A percentile compares a stretch with the other conserved stretches of the same genome.
phyloP scores from a whole-genome alignment of 2,888 invertebrate species.

The Antheraea assamensis region DNA sequence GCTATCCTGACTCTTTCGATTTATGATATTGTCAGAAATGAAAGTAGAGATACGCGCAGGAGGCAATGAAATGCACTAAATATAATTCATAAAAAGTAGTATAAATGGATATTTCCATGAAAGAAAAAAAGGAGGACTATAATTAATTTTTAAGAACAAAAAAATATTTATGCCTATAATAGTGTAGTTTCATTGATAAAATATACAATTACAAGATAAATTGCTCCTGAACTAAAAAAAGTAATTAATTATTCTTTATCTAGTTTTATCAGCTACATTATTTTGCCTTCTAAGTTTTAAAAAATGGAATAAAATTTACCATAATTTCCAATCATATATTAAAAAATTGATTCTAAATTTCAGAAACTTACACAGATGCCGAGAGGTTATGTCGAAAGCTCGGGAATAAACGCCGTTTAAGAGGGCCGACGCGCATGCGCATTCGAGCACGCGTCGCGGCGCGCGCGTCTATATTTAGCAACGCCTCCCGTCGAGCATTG shows the following conservation, averaged over 20 bases:
- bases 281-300: too few relatives aligned
- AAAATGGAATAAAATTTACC: neutral
- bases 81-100: neutral
- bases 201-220: too few relatives aligned
- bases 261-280: too few relatives aligned
- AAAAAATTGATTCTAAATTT: neutral
- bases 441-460: slow-evolving; percentile 63
- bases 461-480: slow-evolving; percentile 74
- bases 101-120: too few relatives aligned
- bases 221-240: too few relatives aligned
- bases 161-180: neutral
- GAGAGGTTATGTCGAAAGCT: slow-evolving; percentile 8
- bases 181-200: too few relatives aligned
- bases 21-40: neutral
- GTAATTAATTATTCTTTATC: neutral
- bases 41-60: neutral
- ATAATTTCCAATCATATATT: neutral
- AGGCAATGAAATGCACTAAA: neutral
- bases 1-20: slow-evolving; percentile 13
- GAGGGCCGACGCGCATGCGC: slow-evolving; percentile 46
- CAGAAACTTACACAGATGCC: neutral
- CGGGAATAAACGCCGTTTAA: slow-evolving; percentile 23
- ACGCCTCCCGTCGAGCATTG: slow-evolving; percentile 66
- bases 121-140: neutral
- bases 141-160: neutral